Percentiles rank a stretch among this genome's conserved stretches.
Evolutionary conservation across 37 sponge, comb jelly and placozoan species (phyloP).

Genomic region (Cliona cf. orientalis): DNA sequence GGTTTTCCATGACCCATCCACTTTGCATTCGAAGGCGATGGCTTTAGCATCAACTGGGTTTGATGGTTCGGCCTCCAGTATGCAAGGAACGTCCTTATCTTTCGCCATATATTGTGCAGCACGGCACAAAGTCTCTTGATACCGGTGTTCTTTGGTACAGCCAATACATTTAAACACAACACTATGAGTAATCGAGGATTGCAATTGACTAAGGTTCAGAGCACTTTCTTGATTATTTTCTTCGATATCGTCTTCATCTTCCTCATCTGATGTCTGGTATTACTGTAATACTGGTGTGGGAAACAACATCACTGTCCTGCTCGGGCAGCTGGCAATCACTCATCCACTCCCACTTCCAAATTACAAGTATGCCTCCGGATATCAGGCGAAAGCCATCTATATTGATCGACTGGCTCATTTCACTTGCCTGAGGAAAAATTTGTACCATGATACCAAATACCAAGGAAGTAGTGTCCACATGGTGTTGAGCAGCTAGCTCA

Average conservation of each 20-base stretch:
- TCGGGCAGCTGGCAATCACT: neutral
- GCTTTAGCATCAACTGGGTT: neutral
- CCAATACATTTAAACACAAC: neutral
- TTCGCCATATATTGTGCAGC: neutral
- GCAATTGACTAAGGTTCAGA: neutral
- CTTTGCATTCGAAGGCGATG: no score
- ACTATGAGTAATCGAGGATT: neutral
- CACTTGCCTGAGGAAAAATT: neutral
- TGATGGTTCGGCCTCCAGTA: neutral
- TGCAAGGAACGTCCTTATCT: neutral
- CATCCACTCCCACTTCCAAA: constrained; percentile 1
- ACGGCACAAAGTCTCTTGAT: neutral
- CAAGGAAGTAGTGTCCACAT: no score
- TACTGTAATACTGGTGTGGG: neutral
- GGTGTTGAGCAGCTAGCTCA: no score
- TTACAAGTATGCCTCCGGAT: neutral
- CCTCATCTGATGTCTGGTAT: neutral
- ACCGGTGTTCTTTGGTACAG: neutral
- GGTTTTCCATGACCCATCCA: no score
- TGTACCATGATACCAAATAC: neutral
- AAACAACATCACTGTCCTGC: neutral
- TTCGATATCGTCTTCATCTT: no score
- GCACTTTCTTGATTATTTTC: neutral
- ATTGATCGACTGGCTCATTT: neutral
- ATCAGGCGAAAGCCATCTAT: neutral